Evolutionary conservation across 2,113 vertebrate species (phyloP).

Genomic region (Aptenodytes patagonicus): DNA sequence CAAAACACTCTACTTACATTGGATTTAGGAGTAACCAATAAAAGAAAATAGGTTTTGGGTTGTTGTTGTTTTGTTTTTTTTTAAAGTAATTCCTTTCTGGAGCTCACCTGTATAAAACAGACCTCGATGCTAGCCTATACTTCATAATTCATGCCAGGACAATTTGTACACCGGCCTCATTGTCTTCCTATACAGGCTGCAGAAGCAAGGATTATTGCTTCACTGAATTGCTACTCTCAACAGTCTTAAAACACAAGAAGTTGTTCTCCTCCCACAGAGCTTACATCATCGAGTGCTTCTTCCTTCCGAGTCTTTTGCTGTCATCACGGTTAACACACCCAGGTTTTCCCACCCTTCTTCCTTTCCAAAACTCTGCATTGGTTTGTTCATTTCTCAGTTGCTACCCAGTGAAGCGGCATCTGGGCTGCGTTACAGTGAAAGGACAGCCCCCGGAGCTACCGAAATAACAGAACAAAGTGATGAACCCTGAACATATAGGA

Average conservation of each 20-base stretch:
- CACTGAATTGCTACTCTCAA: background rate
- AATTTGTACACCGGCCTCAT: background rate
- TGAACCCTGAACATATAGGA: fast-evolving
- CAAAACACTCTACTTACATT: background rate
- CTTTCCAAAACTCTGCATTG: background rate
- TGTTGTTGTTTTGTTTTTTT: background rate
- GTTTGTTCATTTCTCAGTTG: background rate
- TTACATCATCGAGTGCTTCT: background rate
- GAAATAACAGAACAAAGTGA: fast-evolving
- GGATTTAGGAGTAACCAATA: background rate
- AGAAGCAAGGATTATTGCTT: background rate
- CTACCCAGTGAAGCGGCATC: fast-evolving
- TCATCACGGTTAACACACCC: background rate
- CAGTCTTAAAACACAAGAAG: background rate
- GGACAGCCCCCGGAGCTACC: background rate
- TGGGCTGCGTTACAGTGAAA: background rate
- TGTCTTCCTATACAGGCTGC: background rate
- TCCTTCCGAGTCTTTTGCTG: background rate
- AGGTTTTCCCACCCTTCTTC: background rate
- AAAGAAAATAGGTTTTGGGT: background rate
- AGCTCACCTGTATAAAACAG: background rate
- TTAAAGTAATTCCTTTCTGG: background rate
- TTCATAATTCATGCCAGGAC: background rate
- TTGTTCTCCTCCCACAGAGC: background rate
- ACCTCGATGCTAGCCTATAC: background rate